Conservation (phyloP, 2,888 invertebrate species). For the Trissoscelio sp. region DNA sequence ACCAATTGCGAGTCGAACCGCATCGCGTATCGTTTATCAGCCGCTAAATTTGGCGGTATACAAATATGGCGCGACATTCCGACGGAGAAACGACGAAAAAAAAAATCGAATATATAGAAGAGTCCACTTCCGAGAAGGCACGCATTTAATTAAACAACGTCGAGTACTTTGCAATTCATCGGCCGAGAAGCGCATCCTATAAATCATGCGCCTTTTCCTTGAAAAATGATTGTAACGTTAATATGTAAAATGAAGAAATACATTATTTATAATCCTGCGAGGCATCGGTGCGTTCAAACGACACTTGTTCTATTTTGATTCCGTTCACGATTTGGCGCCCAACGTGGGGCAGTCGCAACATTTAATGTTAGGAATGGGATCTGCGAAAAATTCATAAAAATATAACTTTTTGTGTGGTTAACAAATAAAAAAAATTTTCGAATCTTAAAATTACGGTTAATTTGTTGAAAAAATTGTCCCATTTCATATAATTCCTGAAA, state of each 20-base stretch:
- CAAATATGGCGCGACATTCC: conserved; percentile 65
- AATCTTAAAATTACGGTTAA: no score
- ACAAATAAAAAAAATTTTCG: no score
- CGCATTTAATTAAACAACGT: conserved; percentile 66
- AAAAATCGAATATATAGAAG: conserved; percentile 43
- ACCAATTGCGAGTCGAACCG: conserved; percentile 62
- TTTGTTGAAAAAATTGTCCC: no score
- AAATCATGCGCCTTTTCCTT: conserved; percentile 68
- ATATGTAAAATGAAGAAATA: conserved; percentile 65
- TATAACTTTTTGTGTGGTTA: no score
- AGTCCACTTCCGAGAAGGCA: conserved; percentile 63
- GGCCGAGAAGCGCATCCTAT: conserved; percentile 63
- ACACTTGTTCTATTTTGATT: conserved; percentile 53
- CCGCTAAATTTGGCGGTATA: conserved; percentile 63
- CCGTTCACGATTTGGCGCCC: conserved; percentile 20
- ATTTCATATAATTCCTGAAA: no score
- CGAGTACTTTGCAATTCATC: conserved; percentile 66
- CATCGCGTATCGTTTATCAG: conserved; percentile 67
- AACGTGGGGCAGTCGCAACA: conserved; percentile 2
- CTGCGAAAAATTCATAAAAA: no score
- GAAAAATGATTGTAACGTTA: conserved; percentile 67
- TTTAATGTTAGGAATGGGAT: no score
- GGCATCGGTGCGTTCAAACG: conserved; percentile 43
- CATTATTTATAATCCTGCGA: conserved; percentile 61
- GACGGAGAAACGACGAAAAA: conserved; percentile 54